Base-by-base conservation (phyloP, 2,888 invertebrate species). In the Agonum fuliginosum region DNA sequence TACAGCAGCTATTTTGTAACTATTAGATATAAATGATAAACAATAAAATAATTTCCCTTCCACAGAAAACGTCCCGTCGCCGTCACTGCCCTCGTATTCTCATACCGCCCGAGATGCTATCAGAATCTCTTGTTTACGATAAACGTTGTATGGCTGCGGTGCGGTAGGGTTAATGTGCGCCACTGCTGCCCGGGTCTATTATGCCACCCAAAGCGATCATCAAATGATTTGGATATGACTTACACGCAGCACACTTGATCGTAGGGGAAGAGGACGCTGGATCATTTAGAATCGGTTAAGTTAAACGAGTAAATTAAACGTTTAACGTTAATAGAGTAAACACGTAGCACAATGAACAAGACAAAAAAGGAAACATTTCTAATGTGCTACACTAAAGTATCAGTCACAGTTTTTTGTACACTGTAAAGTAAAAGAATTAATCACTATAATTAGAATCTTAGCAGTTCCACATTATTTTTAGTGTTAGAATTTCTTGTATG, bases 151-250 rank as follows among this genome's bases (percentile, higher is more conserved):
- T 12, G 12, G 27, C 62, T 19, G 48, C 48, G 17, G 17, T 17
- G 48, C 14, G 17, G 17, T 62, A 62, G 62, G 62, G 30, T 37
- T 62, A 62, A 62, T 37, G 34, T 62, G 37, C 10, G 19, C 20
- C 62, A 62, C 34, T 62, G 34, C 34, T 14, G 17, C 62, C 10
- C 37, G 14, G 10, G 10, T 17, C 62, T 34, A 34, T 34, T 37
- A 62, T 62, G 34, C 30, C 34, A 62, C 62, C 46, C 69, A 43
- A 24, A 70, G 46, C 69, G 69, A 70, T 70, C 69, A 24, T 70
- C 69, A 43, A 70, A 43, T 46, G 43, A 46, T 62, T 62, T 62
- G 62, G 37, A 62, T 62, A 62, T 62, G 34, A 62, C 34, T 17
- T 62, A 62, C 62, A 62, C 37, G 34, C 34, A 6, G 34, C 4